phyloP scores from a whole-genome alignment of 2,797 vertebrate genomes.

The Chromobotia macracanthus region DNA sequence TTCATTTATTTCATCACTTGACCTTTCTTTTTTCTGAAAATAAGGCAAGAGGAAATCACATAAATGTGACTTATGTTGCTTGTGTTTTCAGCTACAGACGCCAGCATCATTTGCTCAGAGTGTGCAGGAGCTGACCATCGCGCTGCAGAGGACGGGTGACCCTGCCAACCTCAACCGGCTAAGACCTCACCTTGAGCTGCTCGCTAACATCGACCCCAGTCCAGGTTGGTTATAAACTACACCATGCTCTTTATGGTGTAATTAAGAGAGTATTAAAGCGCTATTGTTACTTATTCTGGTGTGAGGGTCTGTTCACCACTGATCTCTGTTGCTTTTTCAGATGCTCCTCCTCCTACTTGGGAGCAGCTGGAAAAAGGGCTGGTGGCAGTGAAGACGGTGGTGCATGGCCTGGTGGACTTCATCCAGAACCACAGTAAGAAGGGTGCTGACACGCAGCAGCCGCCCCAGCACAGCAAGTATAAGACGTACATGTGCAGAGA shows the following conservation, averaged over 20 bases:
- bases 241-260: too few relatives aligned
- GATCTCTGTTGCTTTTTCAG: conserved; percentile 66
- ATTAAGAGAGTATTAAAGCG: too few relatives aligned
- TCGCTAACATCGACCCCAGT: conserved; percentile 98
- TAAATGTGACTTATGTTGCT: conserved; percentile 5
- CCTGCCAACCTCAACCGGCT: conserved; percentile 97
- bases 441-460: conserved; percentile 95
- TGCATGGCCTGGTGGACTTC: conserved; percentile 98
- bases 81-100: conserved; percentile 89
- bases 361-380: conserved; percentile 96
- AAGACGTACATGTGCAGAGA: conserved; percentile 99
- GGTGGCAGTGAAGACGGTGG: conserved; percentile 96
- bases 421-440: conserved; percentile 99
- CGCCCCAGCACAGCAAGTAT: conserved; percentile 98
- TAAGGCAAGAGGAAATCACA: not conserved
- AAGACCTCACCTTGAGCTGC: conserved; percentile 92
- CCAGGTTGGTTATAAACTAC: conserved; percentile 80
- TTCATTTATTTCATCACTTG: not conserved
- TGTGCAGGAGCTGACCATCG: conserved; percentile 98
- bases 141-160: conserved; percentile 97
- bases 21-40: not conserved
- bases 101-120: conserved; percentile 99
- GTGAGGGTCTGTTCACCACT: not conserved
- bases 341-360: conserved; percentile 96
- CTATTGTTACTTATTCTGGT: too few relatives aligned